These are phyloP conservation scores for Embiotoca jacksoni DNA, from an alignment of 2,113 vertebrate genomes.

Conservation along the genomic window DNA sequence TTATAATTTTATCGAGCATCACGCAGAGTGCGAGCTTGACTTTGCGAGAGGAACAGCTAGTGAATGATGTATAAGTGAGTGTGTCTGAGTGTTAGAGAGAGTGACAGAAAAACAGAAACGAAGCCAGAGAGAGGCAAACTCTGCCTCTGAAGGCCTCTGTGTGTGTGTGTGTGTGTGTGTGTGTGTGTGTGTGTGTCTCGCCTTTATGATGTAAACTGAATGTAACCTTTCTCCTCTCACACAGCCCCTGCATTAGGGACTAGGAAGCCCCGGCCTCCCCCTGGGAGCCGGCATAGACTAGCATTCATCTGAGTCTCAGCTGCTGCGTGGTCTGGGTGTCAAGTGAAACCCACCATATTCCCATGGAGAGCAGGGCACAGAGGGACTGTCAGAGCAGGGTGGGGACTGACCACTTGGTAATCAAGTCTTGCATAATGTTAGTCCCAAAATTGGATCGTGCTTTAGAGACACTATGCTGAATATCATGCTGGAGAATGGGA, in stretches of 20 bases:
- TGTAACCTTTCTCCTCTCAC: slow-evolving; percentile 81
- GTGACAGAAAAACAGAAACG: slow-evolving; percentile 52
- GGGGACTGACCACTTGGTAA: slow-evolving; percentile 76
- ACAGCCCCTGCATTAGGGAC: slow-evolving; percentile 73
- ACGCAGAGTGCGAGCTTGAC: slow-evolving; percentile 49
- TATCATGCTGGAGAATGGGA: slow-evolving; percentile 37
- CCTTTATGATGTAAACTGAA: slow-evolving; percentile 83
- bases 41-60: slow-evolving; percentile 32
- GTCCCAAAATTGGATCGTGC: slow-evolving; percentile 54
- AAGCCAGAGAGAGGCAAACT: slow-evolving; percentile 47
- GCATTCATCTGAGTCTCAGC: slow-evolving; percentile 77
- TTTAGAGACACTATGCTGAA: slow-evolving; percentile 46
- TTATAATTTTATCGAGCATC: slow-evolving; percentile 50
- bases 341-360: slow-evolving; percentile 63
- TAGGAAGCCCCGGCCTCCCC: slow-evolving; percentile 57
- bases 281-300: slow-evolving; percentile 63
- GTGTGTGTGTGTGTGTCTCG: slow-evolving; percentile 48
- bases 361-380: slow-evolving; percentile 68
- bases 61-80: slow-evolving; percentile 62
- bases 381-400: slow-evolving; percentile 64
- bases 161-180: slow-evolving; percentile 54
- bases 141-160: slow-evolving; percentile 63
- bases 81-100: slow-evolving; percentile 49
- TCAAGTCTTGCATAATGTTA: slow-evolving; percentile 69
- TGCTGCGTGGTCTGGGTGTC: slow-evolving; percentile 73